Conservation (phyloP, 2,113 vertebrate genomes). For the Crotalus viridis region DNA sequence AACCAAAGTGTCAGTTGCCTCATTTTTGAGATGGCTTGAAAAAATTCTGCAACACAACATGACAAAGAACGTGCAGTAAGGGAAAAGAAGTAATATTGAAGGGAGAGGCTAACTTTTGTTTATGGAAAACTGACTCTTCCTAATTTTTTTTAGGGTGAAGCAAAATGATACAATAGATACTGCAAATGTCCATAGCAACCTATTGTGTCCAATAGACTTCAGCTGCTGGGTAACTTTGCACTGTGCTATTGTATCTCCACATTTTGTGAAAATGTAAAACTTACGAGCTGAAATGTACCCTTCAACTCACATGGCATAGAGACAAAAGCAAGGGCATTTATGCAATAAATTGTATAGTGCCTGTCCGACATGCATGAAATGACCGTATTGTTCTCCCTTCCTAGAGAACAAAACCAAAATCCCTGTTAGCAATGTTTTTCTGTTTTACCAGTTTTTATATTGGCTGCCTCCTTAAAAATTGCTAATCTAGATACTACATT, state of each 20-base stretch:
- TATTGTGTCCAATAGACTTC: slow-evolving; percentile 40
- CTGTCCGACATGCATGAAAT: slow-evolving; percentile 70
- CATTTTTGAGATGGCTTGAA: slow-evolving; percentile 10
- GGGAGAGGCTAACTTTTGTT: slow-evolving; percentile 43
- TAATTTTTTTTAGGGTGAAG: slow-evolving; percentile 51
- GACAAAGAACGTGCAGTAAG: slow-evolving; percentile 21
- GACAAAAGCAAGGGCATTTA: slow-evolving; percentile 69
- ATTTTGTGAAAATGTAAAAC: slow-evolving; percentile 67
- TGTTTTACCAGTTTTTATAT: slow-evolving; percentile 74
- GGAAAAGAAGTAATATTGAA: slow-evolving; percentile 41
- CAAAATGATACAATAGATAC: slow-evolving; percentile 49
- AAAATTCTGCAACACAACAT: slow-evolving; percentile 6
- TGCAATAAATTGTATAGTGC: slow-evolving; percentile 68
- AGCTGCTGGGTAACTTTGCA: slow-evolving; percentile 51
- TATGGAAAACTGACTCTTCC: slow-evolving; percentile 42
- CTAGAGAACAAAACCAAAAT: slow-evolving; percentile 69
- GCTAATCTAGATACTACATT: slow-evolving; percentile 92
- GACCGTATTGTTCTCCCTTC: slow-evolving; percentile 69
- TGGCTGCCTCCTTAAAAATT: slow-evolving; percentile 84
- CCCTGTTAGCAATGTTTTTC: slow-evolving; percentile 70
- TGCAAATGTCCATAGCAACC: slow-evolving; percentile 38
- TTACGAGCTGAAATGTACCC: slow-evolving; percentile 72
- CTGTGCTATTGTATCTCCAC: slow-evolving; percentile 64
- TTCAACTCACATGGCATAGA: slow-evolving; percentile 68
- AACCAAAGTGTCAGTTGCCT: not conserved